These are phyloP conservation scores for Potamilus streckersoni DNA, from an alignment of 1,140 invertebrate genomes.

Conservation along the genomic window DNA sequence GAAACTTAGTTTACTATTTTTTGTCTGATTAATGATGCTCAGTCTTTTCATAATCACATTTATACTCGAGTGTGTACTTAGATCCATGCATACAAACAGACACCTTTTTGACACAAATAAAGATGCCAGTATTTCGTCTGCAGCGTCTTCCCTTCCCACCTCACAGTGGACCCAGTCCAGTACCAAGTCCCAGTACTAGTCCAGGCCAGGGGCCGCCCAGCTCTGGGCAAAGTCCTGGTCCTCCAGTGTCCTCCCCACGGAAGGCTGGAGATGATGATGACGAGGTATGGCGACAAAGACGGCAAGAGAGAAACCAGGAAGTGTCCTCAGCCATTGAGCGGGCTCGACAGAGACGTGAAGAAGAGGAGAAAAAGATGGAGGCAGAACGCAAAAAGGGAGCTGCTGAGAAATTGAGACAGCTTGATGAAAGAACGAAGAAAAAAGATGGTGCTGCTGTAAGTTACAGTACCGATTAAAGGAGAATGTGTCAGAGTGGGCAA, in stretches of 20 bases:
- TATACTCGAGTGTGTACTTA: too few species aligned
- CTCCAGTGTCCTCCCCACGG: constrained; percentile 22
- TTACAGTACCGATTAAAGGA: background rate
- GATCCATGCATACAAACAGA: too few species aligned
- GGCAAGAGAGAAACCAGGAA: constrained; percentile 76
- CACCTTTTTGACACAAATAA: too few species aligned
- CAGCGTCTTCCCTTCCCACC: constrained; percentile 49
- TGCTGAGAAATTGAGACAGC: constrained; percentile 73
- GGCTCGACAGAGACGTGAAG: constrained; percentile 82
- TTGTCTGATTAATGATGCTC: too few species aligned
- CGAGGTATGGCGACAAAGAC: constrained; percentile 79
- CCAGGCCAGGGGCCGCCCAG: constrained; percentile 20
- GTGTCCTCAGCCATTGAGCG: constrained; percentile 79
- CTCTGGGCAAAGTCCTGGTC: constrained; percentile 6
- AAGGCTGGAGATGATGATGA: constrained; percentile 74
- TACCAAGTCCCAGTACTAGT: constrained; percentile 11
- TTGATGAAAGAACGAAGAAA: constrained; percentile 73
- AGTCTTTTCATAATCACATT: too few species aligned
- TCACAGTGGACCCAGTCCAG: constrained; percentile 29
- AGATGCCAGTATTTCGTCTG: background rate
- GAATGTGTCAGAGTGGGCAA: background rate
- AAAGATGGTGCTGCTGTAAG: constrained; percentile 45
- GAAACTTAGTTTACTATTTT: too few species aligned
- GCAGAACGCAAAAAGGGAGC: constrained; percentile 72
- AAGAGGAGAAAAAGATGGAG: constrained; percentile 83